Evolutionary conservation across 1,140 invertebrate genomes (phyloP), one percentile per base, ranked within the genome.

Genomic region (Polypedilum vanderplanki): DNA sequence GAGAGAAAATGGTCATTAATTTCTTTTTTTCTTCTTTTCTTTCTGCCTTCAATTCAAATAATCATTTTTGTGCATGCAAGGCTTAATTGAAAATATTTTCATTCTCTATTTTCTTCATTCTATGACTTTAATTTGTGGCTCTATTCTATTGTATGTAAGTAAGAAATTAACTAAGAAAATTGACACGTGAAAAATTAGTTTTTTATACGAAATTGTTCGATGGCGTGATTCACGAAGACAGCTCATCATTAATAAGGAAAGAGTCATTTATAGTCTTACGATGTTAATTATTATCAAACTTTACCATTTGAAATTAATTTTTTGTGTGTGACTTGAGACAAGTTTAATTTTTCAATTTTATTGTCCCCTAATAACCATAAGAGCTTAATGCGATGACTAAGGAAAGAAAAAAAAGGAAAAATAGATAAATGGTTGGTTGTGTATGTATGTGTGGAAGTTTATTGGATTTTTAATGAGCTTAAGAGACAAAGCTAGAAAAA

Each of bases 1-100:
- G 67, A 74, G 24, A 73, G 17, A 75, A 74, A 46, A 46, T 74
- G 33, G 40, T 74, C 40, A 74, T 46, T 57, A 74, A 74, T 33
- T 46, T 20, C 18, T 74, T 74, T 17, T 46, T 17, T 41, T 33
- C 7, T 20, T 18, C 12, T 41, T 40, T 74, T 7, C 17, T 24
- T 7, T 74, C 18, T 40, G 7, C 8, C 33, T 57, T 46, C 20
- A 74, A n/a, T 70, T 70, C 20, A 17, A 20, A 70, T 18, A 70
- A 70, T 70, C 65, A 70, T 70, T 70, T 70, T 20, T 70, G 65
- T 22, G 65, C 65, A 70, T 70, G 65, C 20, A 70, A 70, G 65
- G 7, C 65, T 70, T 70, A 70, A 70, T 70, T 70, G 65, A 70
- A 70, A 70, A 18, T 70, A 18, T 57, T 57, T 57, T 57, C 46